These are phyloP conservation scores for Hystrix brachyura DNA, from an alignment of 2,113 vertebrate genomes.

Conservation along the genomic window DNA sequence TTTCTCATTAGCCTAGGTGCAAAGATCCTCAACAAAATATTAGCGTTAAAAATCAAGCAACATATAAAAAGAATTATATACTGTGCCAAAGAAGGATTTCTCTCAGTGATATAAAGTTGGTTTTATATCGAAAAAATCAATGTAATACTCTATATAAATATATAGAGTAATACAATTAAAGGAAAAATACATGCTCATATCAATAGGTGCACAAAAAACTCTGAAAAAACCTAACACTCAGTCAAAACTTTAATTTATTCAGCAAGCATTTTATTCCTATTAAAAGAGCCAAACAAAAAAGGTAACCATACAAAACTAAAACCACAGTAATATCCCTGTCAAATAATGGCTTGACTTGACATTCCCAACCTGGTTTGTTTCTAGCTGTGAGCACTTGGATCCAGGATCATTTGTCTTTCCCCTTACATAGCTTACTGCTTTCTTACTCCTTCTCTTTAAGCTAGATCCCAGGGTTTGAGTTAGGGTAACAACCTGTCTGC, in stretches of 20 bases:
- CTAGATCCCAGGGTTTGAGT: neutral
- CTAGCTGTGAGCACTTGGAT: neutral
- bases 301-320: neutral
- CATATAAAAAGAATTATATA: neutral
- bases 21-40: neutral
- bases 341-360: neutral
- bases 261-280: slow-evolving; percentile 38
- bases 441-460: neutral
- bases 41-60: neutral
- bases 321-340: neutral
- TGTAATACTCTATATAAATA: neutral
- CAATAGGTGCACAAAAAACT: neutral
- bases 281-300: slow-evolving; percentile 36
- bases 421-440: neutral
- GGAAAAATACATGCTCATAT: neutral
- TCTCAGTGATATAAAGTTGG: neutral
- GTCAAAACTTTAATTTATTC: slow-evolving; percentile 37
- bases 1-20: neutral
- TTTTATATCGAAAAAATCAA: neutral
- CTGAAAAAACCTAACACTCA: slow-evolving; percentile 19
- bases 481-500: neutral
- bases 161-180: neutral
- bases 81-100: neutral
- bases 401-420: neutral
- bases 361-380: neutral